Evolutionary conservation across 1,140 invertebrate genomes (phyloP).

Genomic region (Bursaphelenchus mucronatus): DNA sequence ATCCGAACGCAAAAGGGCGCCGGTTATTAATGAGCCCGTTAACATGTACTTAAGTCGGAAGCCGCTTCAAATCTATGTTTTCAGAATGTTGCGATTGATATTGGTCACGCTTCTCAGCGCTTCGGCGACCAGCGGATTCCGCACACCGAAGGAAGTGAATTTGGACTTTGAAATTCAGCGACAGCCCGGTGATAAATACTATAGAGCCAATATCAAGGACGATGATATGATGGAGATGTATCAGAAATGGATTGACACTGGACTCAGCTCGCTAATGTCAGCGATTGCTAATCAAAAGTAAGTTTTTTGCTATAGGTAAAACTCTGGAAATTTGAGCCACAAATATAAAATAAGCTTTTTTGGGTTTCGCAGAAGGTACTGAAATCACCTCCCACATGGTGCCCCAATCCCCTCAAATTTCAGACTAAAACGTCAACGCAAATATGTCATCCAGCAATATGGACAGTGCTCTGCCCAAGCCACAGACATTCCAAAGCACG

Average conservation of each 20-base stretch:
- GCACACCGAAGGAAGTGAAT: not conserved
- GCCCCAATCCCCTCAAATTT: not conserved
- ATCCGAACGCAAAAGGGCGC: too few species aligned
- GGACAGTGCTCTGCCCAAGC: conserved; percentile 8
- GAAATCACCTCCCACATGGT: too few species aligned
- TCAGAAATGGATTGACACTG: conserved; percentile 27
- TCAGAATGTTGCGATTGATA: too few species aligned
- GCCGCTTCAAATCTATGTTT: too few species aligned
- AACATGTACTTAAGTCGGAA: too few species aligned
- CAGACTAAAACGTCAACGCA: conserved; percentile 21
- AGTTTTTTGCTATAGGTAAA: not conserved
- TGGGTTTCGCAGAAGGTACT: too few species aligned
- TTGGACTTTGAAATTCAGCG: too few species aligned
- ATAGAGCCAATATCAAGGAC: conserved; percentile 3
- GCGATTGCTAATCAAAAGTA: conserved; percentile 17
- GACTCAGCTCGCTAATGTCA: conserved; percentile 18
- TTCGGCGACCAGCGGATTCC: not conserved
- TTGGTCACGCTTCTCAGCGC: too few species aligned
- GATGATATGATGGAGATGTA: conserved; percentile 13
- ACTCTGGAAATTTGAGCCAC: not conserved
- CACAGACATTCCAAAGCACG: conserved; percentile 10
- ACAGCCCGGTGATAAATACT: too few species aligned
- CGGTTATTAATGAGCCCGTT: too few species aligned
- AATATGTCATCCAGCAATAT: not conserved
- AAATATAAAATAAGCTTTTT: too few species aligned